Evolutionary conservation across 2,113 vertebrate species (phyloP).

Genomic region (Anarhynchus alexandrinus): DNA sequence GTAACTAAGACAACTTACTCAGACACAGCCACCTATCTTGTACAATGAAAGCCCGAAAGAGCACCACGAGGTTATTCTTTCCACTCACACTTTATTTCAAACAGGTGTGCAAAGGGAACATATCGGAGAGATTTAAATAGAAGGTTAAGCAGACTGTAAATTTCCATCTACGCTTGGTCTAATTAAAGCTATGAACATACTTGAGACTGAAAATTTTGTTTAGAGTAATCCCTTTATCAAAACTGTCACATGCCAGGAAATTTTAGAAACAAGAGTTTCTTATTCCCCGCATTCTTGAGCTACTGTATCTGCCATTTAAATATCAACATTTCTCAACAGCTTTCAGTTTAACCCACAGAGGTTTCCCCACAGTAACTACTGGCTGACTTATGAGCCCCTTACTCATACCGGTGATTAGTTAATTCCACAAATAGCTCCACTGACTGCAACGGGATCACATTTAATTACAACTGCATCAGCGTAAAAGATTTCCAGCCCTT

Average conservation of each 20-base stretch:
- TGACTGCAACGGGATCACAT: neutral
- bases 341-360: constrained; percentile 50
- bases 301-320: constrained; percentile 50
- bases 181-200: constrained; percentile 46
- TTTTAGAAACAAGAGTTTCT: constrained; percentile 40
- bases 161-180: constrained; percentile 30
- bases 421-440: constrained; percentile 15
- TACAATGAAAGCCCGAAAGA: neutral
- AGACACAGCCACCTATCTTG: neutral
- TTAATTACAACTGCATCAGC: constrained; percentile 34
- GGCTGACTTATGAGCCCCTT: constrained; percentile 35
- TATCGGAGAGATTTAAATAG: constrained; percentile 43
- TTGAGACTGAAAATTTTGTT: constrained; percentile 55
- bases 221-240: constrained; percentile 60
- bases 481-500: constrained; percentile 1
- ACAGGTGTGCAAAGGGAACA: constrained; percentile 48
- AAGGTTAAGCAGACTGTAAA: constrained; percentile 49
- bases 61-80: neutral
- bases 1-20: neutral
- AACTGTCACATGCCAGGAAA: constrained; percentile 61
- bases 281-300: neutral
- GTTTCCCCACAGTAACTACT: constrained; percentile 43
- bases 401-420: constrained; percentile 8
- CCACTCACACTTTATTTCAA: constrained; percentile 42
- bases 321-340: constrained; percentile 41